Percentiles rank a stretch among this genome's conserved stretches.
Evolutionary conservation across 2,113 vertebrate species (phyloP).

Genomic region (Nothocercus julius): DNA sequence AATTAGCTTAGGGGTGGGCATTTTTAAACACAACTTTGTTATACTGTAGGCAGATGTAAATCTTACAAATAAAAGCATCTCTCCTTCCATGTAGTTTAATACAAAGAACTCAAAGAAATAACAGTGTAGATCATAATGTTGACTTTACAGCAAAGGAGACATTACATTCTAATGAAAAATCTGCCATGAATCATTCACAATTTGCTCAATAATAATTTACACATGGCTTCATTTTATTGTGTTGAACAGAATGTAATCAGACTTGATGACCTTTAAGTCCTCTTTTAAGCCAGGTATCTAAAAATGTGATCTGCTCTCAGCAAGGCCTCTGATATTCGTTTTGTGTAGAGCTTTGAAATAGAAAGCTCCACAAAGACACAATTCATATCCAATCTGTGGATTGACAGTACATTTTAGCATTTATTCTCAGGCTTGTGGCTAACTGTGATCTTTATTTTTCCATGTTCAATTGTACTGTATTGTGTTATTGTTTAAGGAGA

Average conservation of each 20-base stretch:
- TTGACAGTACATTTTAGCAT: background rate
- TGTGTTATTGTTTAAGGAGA: background rate
- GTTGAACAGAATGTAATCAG: constrained; percentile 64
- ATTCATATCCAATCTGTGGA: background rate
- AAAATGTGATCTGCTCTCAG: constrained; percentile 30
- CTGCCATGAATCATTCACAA: constrained; percentile 67
- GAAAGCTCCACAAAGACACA: background rate
- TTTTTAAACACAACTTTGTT: background rate
- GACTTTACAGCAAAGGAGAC: constrained; percentile 64
- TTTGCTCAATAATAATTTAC: constrained; percentile 68
- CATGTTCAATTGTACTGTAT: background rate
- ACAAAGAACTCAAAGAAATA: constrained; percentile 52
- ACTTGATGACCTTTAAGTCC: constrained; percentile 71
- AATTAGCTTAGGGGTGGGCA: background rate
- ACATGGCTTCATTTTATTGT: constrained; percentile 62
- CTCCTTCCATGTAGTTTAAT: constrained; percentile 31
- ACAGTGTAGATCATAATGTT: constrained; percentile 56
- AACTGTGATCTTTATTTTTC: constrained; percentile 22
- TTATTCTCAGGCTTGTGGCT: background rate
- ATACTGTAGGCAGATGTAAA: background rate
- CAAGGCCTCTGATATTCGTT: background rate
- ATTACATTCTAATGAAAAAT: constrained; percentile 68
- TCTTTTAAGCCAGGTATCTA: constrained; percentile 57
- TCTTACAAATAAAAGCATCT: constrained; percentile 17
- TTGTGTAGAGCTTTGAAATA: constrained; percentile 7